These are phyloP conservation scores for Vimba vimba DNA, from an alignment of 2,113 vertebrate genomes.

Conservation along the genomic window DNA sequence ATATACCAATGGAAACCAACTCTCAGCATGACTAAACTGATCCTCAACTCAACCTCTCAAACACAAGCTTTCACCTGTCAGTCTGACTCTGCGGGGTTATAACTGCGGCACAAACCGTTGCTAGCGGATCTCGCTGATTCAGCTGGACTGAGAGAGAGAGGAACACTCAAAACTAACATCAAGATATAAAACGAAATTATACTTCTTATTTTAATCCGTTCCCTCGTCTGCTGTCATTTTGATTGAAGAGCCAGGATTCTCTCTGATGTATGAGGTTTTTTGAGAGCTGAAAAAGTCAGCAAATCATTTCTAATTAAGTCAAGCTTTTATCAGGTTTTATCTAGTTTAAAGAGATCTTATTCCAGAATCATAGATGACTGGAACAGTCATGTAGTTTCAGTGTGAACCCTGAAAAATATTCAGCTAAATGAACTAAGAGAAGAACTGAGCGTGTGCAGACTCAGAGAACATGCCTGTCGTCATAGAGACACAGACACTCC, in stretches of 20 bases:
- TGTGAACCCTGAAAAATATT: not conserved
- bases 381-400: not conserved
- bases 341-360: not conserved
- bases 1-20: slow-evolving; percentile 73
- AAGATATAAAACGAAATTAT: not conserved
- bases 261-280: not conserved
- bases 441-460: not conserved
- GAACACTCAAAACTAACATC: not conserved
- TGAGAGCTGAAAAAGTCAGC: not conserved
- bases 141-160: slow-evolving; percentile 37
- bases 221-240: not conserved
- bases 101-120: slow-evolving; percentile 20
- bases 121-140: slow-evolving; percentile 30
- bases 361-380: not conserved
- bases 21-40: slow-evolving; percentile 69
- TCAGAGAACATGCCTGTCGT: not conserved
- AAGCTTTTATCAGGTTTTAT: not conserved
- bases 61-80: slow-evolving; percentile 2
- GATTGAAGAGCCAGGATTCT: not conserved
- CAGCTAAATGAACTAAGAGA: not conserved
- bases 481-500: not conserved
- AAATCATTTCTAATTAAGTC: not conserved
- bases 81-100: not conserved
- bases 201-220: not conserved
- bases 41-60: not conserved